Evolutionary conservation across 2,113 vertebrate genomes (phyloP).

Genomic region (Toxostoma redivivum): DNA sequence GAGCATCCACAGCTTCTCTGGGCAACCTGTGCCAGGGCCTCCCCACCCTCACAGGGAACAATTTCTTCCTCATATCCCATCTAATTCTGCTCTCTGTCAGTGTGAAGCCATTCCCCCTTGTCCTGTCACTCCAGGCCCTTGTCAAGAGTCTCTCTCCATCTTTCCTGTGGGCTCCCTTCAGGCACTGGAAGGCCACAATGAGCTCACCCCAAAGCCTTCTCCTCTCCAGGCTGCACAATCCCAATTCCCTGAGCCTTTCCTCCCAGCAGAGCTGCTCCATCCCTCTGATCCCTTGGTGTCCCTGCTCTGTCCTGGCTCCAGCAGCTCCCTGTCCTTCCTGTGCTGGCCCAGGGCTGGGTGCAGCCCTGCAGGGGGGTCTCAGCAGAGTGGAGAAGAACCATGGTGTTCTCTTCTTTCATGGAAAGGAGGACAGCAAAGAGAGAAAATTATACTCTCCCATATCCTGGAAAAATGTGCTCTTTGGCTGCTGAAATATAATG

Average conservation of each 20-base stretch:
- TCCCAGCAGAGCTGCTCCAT: not conserved
- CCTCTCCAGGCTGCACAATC: not conserved
- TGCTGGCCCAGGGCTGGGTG: not conserved
- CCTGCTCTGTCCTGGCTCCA: not conserved
- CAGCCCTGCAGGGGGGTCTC: not conserved
- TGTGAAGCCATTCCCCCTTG: accelerated
- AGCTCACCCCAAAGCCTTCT: not conserved
- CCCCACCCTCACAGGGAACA: not conserved
- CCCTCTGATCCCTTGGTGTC: not conserved
- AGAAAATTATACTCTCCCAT: not conserved
- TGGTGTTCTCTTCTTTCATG: not conserved
- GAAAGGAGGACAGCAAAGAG: not conserved
- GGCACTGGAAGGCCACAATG: not conserved
- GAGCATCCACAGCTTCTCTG: not conserved
- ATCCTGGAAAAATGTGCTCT: not conserved
- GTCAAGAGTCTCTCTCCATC: not conserved
- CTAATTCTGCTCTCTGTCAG: accelerated
- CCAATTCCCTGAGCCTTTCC: not conserved
- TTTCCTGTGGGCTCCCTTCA: not conserved
- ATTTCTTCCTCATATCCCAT: not conserved
- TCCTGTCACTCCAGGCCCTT: not conserved
- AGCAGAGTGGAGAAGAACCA: not conserved
- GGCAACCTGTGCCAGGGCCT: not conserved
- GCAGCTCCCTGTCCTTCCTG: not conserved
- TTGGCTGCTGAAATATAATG: not conserved